A percentile compares a stretch with the other conserved stretches of the same genome.
Conservation (phyloP, 2,113 vertebrate species). For the Leptobrachium leishanense region DNA sequence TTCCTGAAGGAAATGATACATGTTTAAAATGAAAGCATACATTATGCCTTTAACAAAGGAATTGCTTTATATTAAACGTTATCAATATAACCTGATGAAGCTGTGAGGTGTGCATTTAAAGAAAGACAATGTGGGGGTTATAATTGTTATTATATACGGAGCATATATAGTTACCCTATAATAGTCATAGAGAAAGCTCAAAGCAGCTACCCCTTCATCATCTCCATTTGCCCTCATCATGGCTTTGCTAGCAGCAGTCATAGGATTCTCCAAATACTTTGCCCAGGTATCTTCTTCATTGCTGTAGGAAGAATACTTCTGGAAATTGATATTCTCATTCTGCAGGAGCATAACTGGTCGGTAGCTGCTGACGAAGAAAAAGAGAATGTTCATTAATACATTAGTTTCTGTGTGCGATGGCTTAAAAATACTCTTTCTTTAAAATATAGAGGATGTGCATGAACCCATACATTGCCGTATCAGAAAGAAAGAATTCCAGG, state of each 20-base stretch:
- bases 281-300: constrained; percentile 88
- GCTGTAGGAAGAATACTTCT: constrained; percentile 72
- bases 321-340: constrained; percentile 85
- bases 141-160: too few relatives aligned
- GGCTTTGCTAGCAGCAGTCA: constrained; percentile 74
- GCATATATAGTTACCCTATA: constrained; percentile 68
- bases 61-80: too few relatives aligned
- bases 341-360: constrained; percentile 89
- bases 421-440: too few relatives aligned
- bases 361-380: constrained; percentile 54
- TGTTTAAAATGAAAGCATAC: too few relatives aligned
- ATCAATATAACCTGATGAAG: too few relatives aligned
- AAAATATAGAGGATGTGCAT: too few relatives aligned
- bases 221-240: constrained; percentile 85
- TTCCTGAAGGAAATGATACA: background rate
- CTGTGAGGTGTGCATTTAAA: too few relatives aligned
- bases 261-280: constrained; percentile 77
- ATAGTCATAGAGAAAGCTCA: constrained; percentile 89
- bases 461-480: too few relatives aligned
- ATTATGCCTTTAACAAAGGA: too few relatives aligned
- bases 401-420: background rate
- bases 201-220: constrained; percentile 81
- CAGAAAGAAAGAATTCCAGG: too few relatives aligned
- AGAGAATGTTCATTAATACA: background rate
- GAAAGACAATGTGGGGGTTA: too few relatives aligned